phyloP scores from a whole-genome alignment of 64 coral and sea anemone genomes.

The Stichodactyla helianthus region DNA sequence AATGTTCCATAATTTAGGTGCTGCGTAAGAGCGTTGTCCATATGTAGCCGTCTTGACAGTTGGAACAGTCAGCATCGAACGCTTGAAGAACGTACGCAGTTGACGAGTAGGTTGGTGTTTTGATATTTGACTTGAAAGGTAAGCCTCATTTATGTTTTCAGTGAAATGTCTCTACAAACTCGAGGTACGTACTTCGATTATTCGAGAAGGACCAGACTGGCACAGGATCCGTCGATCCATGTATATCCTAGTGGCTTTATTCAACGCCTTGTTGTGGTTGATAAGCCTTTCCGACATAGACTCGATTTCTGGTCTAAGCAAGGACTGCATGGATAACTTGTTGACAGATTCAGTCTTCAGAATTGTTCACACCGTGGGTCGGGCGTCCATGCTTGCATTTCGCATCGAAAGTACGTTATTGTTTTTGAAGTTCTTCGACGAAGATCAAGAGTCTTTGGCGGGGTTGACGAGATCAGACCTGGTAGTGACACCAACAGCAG shows the following conservation, averaged over 20 bases:
- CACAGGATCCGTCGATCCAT: conserved; percentile 39
- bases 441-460: conserved; percentile 17
- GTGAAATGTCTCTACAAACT: conserved; percentile 59
- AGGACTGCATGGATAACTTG: conserved; percentile 33
- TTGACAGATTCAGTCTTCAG: conserved; percentile 5
- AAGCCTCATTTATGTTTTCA: background rate
- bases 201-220: conserved; percentile 42
- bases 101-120: no score
- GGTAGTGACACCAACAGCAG: background rate
- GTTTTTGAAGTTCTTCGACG: conserved; percentile 43
- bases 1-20: no score
- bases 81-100: no score
- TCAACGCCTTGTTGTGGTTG: conserved; percentile 49
- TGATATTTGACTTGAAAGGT: no score
- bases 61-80: no score
- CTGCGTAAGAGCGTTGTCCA: no score
- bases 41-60: no score
- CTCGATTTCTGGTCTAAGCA: conserved; percentile 26
- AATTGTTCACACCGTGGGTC: conserved; percentile 48
- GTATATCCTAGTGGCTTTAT: conserved; percentile 32
- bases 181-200: conserved; percentile 25
- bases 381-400: conserved; percentile 30
- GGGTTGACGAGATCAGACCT: background rate
- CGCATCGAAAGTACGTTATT: conserved; percentile 50
- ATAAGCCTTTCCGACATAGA: conserved; percentile 19